phyloP scores from a whole-genome alignment of 2,113 vertebrate species.

The Saimiri boliviensis region DNA sequence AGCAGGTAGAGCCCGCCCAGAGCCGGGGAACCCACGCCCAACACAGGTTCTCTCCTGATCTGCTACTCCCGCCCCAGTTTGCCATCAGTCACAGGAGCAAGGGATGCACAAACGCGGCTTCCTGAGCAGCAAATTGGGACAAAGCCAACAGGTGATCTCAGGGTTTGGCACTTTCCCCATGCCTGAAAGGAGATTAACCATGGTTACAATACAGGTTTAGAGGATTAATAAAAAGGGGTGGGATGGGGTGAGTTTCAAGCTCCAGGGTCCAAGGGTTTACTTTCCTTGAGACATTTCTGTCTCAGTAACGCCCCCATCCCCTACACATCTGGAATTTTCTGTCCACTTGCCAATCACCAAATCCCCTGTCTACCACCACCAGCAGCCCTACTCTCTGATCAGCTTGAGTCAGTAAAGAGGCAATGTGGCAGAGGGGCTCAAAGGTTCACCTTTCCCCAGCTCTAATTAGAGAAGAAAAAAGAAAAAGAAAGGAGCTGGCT shows the following conservation, averaged over 20 bases:
- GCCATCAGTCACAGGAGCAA: constrained; percentile 14
- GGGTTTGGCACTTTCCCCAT: background rate
- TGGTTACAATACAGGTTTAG: background rate
- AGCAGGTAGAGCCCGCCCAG: background rate
- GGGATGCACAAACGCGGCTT: background rate
- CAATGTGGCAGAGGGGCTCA: background rate
- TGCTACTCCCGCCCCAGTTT: background rate
- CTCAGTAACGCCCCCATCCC: background rate
- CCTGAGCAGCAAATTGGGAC: background rate
- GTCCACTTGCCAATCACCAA: background rate
- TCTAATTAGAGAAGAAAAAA: background rate
- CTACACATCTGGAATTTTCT: background rate
- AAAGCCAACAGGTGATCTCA: constrained; percentile 44
- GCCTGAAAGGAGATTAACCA: background rate
- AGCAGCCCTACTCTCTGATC: background rate
- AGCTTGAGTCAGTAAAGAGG: background rate
- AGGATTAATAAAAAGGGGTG: background rate
- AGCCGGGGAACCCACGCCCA: background rate
- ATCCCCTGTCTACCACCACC: background rate
- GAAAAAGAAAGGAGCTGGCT: background rate
- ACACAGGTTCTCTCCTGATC: background rate
- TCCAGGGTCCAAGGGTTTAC: background rate
- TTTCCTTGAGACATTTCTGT: background rate
- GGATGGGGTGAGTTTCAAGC: background rate
- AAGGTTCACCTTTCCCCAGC: background rate